phyloP scores from a whole-genome alignment of 2,113 vertebrate species.

The Mus spicilegus region DNA sequence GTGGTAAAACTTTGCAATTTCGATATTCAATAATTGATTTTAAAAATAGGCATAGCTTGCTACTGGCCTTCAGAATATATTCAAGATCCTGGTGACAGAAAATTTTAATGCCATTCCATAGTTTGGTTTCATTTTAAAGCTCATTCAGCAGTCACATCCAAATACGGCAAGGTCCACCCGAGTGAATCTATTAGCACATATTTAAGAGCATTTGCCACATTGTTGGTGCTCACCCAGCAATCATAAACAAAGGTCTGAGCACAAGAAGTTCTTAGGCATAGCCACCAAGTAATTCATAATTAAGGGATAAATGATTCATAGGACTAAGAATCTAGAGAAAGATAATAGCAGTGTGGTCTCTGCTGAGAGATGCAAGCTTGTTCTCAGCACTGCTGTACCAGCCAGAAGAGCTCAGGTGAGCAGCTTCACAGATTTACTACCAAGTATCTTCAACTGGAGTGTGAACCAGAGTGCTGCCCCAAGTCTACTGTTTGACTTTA shows the following conservation, averaged over 20 bases:
- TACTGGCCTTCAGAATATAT: background rate
- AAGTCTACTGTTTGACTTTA: background rate
- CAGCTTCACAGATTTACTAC: background rate
- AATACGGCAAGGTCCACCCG: background rate
- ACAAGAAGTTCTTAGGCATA: background rate
- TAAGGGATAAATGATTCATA: background rate
- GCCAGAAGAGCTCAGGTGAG: background rate
- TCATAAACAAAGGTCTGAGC: background rate
- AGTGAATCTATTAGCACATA: background rate
- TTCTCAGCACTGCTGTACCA: background rate
- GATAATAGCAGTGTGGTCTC: background rate
- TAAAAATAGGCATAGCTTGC: background rate
- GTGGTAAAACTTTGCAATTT: slow-evolving; percentile 39
- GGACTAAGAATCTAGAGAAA: slow-evolving; percentile 29
- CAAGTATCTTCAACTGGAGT: slow-evolving; percentile 20
- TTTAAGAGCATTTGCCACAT: background rate
- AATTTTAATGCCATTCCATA: background rate
- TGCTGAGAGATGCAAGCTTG: background rate
- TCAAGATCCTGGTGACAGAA: slow-evolving; percentile 25
- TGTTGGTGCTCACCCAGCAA: background rate
- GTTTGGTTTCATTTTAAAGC: background rate
- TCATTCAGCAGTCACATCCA: background rate
- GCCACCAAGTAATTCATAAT: background rate
- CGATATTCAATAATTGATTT: background rate
- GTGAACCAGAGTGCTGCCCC: background rate